Evolutionary conservation across 1,140 invertebrate genomes (phyloP).

Genomic region (Coenobita brevimanus): DNA sequence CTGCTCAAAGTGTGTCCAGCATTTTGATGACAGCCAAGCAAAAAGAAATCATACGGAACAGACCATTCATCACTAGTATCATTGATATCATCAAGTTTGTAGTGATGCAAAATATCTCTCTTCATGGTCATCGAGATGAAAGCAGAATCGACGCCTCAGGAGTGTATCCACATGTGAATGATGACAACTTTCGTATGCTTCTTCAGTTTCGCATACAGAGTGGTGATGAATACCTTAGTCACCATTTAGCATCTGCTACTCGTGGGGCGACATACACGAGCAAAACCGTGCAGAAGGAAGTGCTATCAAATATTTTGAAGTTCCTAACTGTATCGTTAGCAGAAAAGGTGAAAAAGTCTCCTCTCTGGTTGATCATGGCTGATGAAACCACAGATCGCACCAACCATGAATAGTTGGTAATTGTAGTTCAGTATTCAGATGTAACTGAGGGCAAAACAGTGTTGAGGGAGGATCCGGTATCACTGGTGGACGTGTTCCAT

Average conservation of each 20-base stretch:
- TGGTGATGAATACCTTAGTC: background rate
- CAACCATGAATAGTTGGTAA: conserved; percentile 5
- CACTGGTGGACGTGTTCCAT: background rate
- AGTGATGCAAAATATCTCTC: no score
- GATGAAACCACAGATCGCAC: conserved; percentile 22
- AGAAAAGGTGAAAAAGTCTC: background rate
- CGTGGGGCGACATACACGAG: conserved; percentile 4
- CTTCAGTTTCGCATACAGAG: background rate
- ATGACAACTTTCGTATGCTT: background rate
- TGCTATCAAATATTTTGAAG: background rate
- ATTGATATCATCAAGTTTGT: no score
- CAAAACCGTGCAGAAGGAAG: conserved; percentile 27
- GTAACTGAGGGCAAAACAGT: background rate
- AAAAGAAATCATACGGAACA: no score
- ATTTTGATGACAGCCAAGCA: no score
- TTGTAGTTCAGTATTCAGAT: background rate
- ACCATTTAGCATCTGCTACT: background rate
- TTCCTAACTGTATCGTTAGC: background rate
- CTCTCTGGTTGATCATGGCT: conserved; percentile 6
- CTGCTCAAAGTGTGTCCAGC: no score
- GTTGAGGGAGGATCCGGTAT: background rate
- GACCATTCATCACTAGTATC: no score
- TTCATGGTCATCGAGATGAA: background rate
- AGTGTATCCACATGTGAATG: background rate
- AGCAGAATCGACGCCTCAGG: background rate